phyloP scores from a whole-genome alignment of 2,797 vertebrate species.

The Choloepus didactylus region DNA sequence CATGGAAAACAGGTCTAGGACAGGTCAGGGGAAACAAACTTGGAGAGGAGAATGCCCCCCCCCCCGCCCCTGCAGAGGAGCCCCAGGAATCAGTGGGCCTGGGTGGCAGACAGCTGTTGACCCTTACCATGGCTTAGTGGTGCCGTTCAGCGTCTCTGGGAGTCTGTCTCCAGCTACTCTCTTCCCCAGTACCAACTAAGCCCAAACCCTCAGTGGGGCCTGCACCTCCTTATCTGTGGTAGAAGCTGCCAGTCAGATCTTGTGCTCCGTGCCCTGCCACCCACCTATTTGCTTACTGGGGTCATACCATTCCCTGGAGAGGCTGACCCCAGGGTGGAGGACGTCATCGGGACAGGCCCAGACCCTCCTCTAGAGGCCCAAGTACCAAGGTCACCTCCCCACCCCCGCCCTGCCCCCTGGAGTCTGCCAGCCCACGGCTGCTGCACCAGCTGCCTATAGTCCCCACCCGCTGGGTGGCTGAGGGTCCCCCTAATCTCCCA shows the following conservation, averaged over 20 bases:
- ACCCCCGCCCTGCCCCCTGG: background rate
- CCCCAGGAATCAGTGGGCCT: background rate
- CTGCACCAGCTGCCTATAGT: slow-evolving; percentile 65
- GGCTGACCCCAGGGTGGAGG: background rate
- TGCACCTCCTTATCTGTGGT: background rate
- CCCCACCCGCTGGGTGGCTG: slow-evolving; percentile 4
- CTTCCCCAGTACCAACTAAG: background rate
- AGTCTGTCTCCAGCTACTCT: background rate
- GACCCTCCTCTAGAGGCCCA: slow-evolving; percentile 32
- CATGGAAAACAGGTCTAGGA: slow-evolving; percentile 20
- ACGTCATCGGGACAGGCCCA: background rate
- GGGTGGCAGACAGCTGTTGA: background rate
- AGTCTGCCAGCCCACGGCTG: slow-evolving; percentile 45
- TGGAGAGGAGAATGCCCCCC: background rate
- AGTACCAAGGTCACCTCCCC: slow-evolving; percentile 67
- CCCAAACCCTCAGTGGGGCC: background rate
- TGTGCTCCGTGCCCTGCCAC: background rate
- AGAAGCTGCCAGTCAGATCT: background rate
- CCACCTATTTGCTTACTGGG: background rate
- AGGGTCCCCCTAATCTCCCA: slow-evolving; percentile 81
- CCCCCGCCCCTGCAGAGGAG: background rate
- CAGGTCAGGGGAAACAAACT: background rate
- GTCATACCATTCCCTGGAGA: background rate
- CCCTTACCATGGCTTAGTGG: background rate
- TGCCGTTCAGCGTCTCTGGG: background rate